Evolutionary conservation across 2,888 invertebrate genomes (phyloP).

Genomic region (Pyrochroa serraticornis): DNA sequence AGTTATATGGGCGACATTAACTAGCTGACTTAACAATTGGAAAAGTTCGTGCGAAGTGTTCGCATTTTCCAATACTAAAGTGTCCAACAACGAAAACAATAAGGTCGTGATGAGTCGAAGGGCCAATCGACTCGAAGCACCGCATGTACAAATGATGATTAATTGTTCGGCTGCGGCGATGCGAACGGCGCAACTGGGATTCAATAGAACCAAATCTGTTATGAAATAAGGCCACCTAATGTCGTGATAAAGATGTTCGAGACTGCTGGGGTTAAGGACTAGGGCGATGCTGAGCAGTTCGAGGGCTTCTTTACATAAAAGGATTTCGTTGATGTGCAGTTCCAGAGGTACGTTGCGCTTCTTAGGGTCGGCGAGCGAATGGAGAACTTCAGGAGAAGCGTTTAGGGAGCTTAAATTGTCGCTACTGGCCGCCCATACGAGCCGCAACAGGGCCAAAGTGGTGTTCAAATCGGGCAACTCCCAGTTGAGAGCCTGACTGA

Average conservation of each 20-base stretch:
- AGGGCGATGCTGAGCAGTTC: slow-evolving; percentile 91
- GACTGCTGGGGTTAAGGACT: slow-evolving; percentile 84
- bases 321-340: slow-evolving; percentile 52
- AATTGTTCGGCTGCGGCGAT: slow-evolving; percentile 84
- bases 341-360: slow-evolving; percentile 66
- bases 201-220: slow-evolving; percentile 85
- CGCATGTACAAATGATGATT: slow-evolving; percentile 82
- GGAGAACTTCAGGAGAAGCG: slow-evolving; percentile 66
- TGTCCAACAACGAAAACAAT: slow-evolving; percentile 70
- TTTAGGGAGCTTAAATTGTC: slow-evolving; percentile 68
- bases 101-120: slow-evolving; percentile 70
- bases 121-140: slow-evolving; percentile 66
- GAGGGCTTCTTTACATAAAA: slow-evolving; percentile 83
- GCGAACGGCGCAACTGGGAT: slow-evolving; percentile 76
- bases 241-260: slow-evolving; percentile 82
- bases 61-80: slow-evolving; percentile 69
- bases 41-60: slow-evolving; percentile 80
- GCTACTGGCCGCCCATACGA: slow-evolving; percentile 81
- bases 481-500: slow-evolving; percentile 70
- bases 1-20: slow-evolving; percentile 70
- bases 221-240: slow-evolving; percentile 94
- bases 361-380: slow-evolving; percentile 67
- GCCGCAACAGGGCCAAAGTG: slow-evolving; percentile 74
- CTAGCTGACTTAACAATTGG: slow-evolving; percentile 60
- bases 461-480: slow-evolving; percentile 75